A percentile compares a stretch with the other conserved stretches of the same genome.
phyloP scores from a whole-genome alignment of 2,113 vertebrate genomes.

The Xiphophorus hellerii region DNA sequence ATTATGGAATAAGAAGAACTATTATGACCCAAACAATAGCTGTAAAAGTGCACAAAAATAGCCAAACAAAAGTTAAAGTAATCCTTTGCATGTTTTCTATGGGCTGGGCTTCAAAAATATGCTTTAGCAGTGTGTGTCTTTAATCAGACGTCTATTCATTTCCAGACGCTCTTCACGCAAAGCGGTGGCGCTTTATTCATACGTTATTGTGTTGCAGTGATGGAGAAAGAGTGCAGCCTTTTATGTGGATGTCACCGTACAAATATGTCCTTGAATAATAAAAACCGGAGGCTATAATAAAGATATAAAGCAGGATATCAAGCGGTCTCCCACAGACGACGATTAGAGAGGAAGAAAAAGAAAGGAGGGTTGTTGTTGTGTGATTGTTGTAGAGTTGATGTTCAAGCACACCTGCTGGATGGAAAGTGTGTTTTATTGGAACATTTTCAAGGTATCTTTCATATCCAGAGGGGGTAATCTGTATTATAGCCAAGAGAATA shows the following conservation, averaged over 20 bases:
- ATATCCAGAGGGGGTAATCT: too few species aligned
- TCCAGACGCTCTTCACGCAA: neutral
- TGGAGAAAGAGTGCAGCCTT: constrained; percentile 16
- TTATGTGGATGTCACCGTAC: constrained; percentile 3
- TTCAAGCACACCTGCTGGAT: constrained; percentile 21
- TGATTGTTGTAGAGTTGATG: neutral
- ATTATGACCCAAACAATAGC: neutral
- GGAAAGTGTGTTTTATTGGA: neutral
- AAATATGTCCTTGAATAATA: constrained; percentile 14
- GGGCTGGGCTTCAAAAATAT: constrained; percentile 27
- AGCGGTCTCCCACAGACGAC: constrained; percentile 5
- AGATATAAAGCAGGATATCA: neutral
- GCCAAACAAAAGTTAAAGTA: neutral
- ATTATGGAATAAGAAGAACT: neutral
- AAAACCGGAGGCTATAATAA: constrained; percentile 7
- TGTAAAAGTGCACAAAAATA: constrained; percentile 12
- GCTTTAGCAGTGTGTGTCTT: constrained; percentile 19
- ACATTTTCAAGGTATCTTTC: neutral
- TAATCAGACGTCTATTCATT: constrained; percentile 3
- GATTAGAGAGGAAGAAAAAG: constrained; percentile 7
- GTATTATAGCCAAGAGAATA: too few species aligned
- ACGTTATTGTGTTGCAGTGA: constrained; percentile 13
- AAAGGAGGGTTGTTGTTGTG: neutral
- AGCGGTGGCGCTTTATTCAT: constrained; percentile 7
- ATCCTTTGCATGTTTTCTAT: constrained; percentile 12